Conservation (phyloP, 2,113 vertebrate genomes). For the Caloenas nicobarica region DNA sequence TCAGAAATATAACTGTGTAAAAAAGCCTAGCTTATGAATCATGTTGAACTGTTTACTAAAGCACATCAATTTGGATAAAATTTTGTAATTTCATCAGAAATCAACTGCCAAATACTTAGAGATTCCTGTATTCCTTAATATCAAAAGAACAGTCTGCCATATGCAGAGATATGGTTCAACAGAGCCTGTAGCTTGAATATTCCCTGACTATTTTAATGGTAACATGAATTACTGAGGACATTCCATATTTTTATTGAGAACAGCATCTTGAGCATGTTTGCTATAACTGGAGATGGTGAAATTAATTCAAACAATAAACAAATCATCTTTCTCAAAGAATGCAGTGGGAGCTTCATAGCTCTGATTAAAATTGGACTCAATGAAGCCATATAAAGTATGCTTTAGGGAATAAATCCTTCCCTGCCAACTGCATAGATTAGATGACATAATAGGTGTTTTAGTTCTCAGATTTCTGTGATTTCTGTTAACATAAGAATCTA, state of each 20-base stretch:
- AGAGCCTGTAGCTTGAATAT: neutral
- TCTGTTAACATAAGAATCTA: neutral
- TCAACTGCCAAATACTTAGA: neutral
- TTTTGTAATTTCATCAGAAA: neutral
- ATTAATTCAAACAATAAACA: slow-evolving; percentile 40
- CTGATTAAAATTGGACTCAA: neutral
- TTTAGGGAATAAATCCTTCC: neutral
- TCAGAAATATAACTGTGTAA: neutral
- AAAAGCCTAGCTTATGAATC: neutral
- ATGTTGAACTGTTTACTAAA: neutral
- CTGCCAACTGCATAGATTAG: neutral
- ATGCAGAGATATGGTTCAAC: neutral
- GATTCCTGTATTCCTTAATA: neutral
- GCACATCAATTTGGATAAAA: neutral
- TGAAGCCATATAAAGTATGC: neutral
- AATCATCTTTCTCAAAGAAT: neutral
- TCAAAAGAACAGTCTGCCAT: neutral
- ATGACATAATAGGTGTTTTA: neutral
- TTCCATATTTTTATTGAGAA: slow-evolving; percentile 26
- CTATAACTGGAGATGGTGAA: neutral
- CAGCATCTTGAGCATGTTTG: neutral
- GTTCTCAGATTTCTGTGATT: slow-evolving; percentile 9
- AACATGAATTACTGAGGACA: neutral
- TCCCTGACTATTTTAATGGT: neutral
- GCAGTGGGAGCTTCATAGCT: neutral